Conservation (phyloP, 2,797 vertebrate genomes). For the Sebastes minor region DNA sequence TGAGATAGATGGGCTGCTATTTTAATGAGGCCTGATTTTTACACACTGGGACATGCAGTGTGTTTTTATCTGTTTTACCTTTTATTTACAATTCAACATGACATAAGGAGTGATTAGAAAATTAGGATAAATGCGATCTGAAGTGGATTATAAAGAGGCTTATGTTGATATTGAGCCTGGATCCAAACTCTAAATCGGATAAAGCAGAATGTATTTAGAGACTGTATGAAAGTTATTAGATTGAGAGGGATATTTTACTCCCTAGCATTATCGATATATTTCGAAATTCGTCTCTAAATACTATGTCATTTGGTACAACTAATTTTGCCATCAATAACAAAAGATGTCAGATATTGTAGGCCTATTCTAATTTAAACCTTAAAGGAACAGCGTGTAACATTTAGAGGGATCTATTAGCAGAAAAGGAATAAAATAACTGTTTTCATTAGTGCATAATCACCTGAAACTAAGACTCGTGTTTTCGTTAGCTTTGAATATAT, state of each 20-base stretch:
- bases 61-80: background rate
- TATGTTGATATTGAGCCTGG: background rate
- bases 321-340: background rate
- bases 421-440: too few relatives aligned
- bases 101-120: background rate
- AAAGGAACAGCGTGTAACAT: too few relatives aligned
- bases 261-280: background rate
- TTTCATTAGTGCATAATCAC: too few relatives aligned
- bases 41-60: background rate
- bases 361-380: background rate
- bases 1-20: background rate
- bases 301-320: background rate
- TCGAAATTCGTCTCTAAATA: background rate
- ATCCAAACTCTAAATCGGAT: background rate
- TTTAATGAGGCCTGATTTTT: background rate
- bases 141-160: constrained; percentile 20
- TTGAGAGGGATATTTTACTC: background rate
- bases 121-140: background rate
- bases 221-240: background rate
- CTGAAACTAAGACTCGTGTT: too few relatives aligned
- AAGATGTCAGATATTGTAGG: background rate
- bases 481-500: too few relatives aligned
- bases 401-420: too few relatives aligned
- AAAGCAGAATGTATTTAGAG: background rate
- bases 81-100: background rate